Percentiles rank a stretch among this genome's conserved stretches.
Evolutionary conservation across 2,888 invertebrate genomes (phyloP).

Genomic region (Sphaeridia pumilis): DNA sequence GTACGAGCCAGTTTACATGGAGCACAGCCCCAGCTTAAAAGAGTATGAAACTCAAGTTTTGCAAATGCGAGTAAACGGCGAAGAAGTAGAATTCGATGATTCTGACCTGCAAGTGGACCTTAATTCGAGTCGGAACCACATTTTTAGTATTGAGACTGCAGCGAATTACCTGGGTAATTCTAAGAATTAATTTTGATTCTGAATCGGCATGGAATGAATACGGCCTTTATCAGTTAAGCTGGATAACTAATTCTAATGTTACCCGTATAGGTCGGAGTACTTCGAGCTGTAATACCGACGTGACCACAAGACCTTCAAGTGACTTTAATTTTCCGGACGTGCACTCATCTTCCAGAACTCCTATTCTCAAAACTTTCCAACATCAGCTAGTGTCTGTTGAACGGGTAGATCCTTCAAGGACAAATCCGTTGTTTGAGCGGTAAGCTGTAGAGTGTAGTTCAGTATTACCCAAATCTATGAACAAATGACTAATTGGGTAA

Average conservation of each 20-base stretch:
- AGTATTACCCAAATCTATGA: too few relatives aligned
- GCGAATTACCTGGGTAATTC: slow-evolving; percentile 24
- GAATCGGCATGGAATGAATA: too few relatives aligned
- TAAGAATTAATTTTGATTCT: too few relatives aligned
- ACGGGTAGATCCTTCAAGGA: slow-evolving; percentile 37
- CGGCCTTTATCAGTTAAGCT: too few relatives aligned
- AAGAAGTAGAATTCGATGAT: slow-evolving; percentile 62
- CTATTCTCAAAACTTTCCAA: slow-evolving; percentile 35
- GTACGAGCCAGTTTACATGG: slow-evolving; percentile 58
- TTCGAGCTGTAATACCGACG: slow-evolving; percentile 27
- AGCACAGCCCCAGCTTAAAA: slow-evolving; percentile 60
- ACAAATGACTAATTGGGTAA: too few relatives aligned
- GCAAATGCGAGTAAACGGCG: slow-evolving; percentile 81
- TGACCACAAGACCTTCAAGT: slow-evolving; percentile 26
- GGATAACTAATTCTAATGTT: too few relatives aligned
- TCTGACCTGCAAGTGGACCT: slow-evolving; percentile 69
- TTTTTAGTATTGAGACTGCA: slow-evolving; percentile 29
- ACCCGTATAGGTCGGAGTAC: slow-evolving; percentile 23
- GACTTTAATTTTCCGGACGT: slow-evolving; percentile 20
- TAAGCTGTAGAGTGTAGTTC: too few relatives aligned
- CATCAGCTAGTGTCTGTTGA: slow-evolving; percentile 26
- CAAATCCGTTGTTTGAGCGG: slow-evolving; percentile 54
- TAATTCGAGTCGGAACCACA: slow-evolving; percentile 43
- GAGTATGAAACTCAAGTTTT: slow-evolving; percentile 91
- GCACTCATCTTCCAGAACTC: slow-evolving; percentile 31